These are phyloP conservation scores for Matsumyia berberina DNA, from an alignment of 2,888 invertebrate species.

Conservation along the genomic window DNA sequence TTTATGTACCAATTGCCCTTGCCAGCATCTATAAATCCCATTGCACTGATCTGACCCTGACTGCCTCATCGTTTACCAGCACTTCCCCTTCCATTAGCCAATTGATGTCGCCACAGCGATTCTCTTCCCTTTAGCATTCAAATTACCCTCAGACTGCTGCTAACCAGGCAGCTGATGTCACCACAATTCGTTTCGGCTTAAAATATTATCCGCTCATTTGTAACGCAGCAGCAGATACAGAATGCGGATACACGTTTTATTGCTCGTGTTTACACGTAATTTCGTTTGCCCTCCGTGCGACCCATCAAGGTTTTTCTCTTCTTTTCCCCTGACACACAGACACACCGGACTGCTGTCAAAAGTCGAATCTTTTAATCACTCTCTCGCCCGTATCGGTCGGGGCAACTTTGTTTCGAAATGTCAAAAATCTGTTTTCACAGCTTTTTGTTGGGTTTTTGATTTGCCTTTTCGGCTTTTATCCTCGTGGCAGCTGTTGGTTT, in stretches of 20 bases:
- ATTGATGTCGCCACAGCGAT: constrained; percentile 26
- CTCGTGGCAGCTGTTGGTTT: constrained; percentile 70
- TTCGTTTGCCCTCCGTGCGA: constrained; percentile 9
- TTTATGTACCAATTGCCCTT: constrained; percentile 35
- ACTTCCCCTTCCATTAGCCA: constrained; percentile 49
- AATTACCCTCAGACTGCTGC: constrained; percentile 37
- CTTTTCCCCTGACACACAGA: background rate
- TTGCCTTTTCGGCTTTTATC: constrained; percentile 32
- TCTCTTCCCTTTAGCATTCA: constrained; percentile 19
- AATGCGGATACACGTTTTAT: background rate
- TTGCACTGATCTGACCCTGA: background rate
- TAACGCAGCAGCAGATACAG: constrained; percentile 46
- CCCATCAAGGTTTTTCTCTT: constrained; percentile 21
- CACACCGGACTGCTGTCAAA: constrained; percentile 48
- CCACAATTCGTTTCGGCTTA: constrained; percentile 64
- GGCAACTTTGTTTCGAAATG: constrained; percentile 18
- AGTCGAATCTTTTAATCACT: too few species aligned
- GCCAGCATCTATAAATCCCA: constrained; percentile 4
- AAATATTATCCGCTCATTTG: constrained; percentile 73
- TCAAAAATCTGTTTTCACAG: constrained; percentile 75
- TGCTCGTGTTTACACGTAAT: constrained; percentile 7
- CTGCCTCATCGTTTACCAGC: constrained; percentile 39
- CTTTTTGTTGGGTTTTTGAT: constrained; percentile 43
- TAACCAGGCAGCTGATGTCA: constrained; percentile 74
- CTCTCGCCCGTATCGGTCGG: too few species aligned